These are phyloP conservation scores for Aegotheles bennettii DNA, from an alignment of 2,113 vertebrate species.

Conservation along the genomic window DNA sequence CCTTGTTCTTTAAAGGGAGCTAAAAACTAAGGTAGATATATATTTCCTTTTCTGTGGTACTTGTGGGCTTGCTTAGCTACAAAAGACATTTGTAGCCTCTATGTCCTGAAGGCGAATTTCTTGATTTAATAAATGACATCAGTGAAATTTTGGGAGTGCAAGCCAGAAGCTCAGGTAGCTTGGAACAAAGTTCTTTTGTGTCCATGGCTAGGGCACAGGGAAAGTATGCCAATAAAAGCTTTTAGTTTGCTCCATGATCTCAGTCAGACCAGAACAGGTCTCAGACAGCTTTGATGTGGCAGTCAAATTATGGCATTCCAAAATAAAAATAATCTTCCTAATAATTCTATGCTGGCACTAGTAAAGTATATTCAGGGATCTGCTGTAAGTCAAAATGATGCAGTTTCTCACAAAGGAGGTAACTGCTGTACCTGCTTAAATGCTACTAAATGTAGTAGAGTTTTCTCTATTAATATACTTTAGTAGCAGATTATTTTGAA, in stretches of 20 bases:
- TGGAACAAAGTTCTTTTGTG: background rate
- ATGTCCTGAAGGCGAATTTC: background rate
- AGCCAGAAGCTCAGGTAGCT: background rate
- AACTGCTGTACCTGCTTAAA: background rate
- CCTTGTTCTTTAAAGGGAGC: accelerated
- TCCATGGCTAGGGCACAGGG: background rate
- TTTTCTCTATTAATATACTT: background rate
- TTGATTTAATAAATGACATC: background rate
- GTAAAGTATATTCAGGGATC: background rate
- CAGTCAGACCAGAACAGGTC: background rate
- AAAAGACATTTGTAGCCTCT: background rate
- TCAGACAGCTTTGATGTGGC: background rate
- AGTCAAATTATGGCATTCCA: background rate
- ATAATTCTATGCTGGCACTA: background rate
- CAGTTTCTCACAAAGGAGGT: background rate
- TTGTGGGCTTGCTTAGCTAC: background rate
- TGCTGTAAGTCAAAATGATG: background rate
- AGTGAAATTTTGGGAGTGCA: background rate
- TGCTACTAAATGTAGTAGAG: background rate
- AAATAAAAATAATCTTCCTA: background rate
- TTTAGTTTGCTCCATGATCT: background rate
- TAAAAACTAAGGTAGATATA: background rate
- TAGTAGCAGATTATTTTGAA: background rate
- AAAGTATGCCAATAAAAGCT: background rate
- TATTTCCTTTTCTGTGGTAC: background rate